Base-by-base conservation (phyloP, 2,888 invertebrate genomes). In the Gymnoscelis rufifasciata region DNA sequence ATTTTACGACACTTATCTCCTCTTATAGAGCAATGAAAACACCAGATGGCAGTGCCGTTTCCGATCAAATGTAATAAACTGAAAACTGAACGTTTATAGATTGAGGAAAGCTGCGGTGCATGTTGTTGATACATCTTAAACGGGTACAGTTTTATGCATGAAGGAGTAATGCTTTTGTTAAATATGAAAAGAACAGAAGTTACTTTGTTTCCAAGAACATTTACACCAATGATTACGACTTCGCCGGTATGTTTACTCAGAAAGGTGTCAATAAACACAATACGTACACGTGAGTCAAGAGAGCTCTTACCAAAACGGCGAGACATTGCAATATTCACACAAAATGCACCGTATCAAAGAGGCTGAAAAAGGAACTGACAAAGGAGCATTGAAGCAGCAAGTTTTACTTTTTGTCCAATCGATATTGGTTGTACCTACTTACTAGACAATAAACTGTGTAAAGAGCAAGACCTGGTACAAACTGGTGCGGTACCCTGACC, bases 401-500 rank as follows among this genome's bases (percentile, higher is more conserved):
- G 45, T 48, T 52, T 49, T 46, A 51, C 49, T 66, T 61, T 66
- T 63, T 56, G 54, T 51, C 29, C 38, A 63, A 70, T 70, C 68
- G 62, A 70, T 71, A 56, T 43, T 27, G 57, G 57, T 66, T 58
- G 60, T 61, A 58, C 31, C 31, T 31, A 31, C 31, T 13, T 31
- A 31, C 60, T 65, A 58, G 54, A 70, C 68, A 66, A 68, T 73
- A 71, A 70, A 71, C 63, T 57, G 64, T 61, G 63, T 66, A 70
- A 71, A 72, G 68, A 71, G 68, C 62, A 74, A 70, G 65, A 67
- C 74, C 81, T 84, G 87, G 87, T 81, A 86, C 86, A 62, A 74
- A 62, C 81, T 83, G 87, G 87, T 83, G 86, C 87, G 73, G 73
- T 74, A 78, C 78, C 71, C 56, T 75, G 80, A 80, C 87, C 87